Base-by-base conservation (phyloP, 2,113 vertebrate species). In the Suricata suricatta region DNA sequence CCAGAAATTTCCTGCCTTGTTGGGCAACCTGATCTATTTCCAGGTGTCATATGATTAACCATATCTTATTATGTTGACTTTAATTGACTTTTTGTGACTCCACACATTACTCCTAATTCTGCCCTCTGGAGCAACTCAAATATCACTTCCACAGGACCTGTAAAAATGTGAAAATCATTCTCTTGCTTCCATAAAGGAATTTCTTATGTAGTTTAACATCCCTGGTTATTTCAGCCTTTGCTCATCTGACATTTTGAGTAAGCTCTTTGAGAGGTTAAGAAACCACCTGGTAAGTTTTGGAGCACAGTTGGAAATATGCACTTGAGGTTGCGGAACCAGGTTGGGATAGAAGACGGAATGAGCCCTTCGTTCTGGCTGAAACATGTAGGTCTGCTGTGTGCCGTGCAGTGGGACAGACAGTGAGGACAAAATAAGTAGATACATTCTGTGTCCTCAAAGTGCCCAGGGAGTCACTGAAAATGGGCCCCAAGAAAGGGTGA, bases 311-410 rank as follows among this genome's bases (percentile, higher is more conserved):
- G 50, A 79, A 69, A 17, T 50, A 29, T 2, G 13, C 7, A 12
- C 11, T 12, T 64, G 38, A 72, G 27, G 5, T 44, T 77, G 82
- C 47, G 50, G 44, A 27, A 33, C 21, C 9, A 74, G n/a, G 7
- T 11, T 21, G 57, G 54, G 38, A 3, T 38, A 63, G 35, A 35
- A 77, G 35, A 89, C 76, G 44, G 33, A 27, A 35, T 29, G 83
- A 12, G 50, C 12, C 50, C 0, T n/a, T 68, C 13, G 25, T 27
- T n/a, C 5, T 19, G 35, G 60, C 81, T 47, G 2, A n/a, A 68
- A 16, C 50, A 64, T 31, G 11, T 23, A 77, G 35, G 35, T 60
- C 29, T 7, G 11, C 29, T 57, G 50, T 85, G 29, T 69, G 33
- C 72, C 33, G 4, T 33, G 57, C 33, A n/a, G 3, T 89, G 77